Conservation (phyloP, 2,113 vertebrate species). For the Gymnogyps californianus region DNA sequence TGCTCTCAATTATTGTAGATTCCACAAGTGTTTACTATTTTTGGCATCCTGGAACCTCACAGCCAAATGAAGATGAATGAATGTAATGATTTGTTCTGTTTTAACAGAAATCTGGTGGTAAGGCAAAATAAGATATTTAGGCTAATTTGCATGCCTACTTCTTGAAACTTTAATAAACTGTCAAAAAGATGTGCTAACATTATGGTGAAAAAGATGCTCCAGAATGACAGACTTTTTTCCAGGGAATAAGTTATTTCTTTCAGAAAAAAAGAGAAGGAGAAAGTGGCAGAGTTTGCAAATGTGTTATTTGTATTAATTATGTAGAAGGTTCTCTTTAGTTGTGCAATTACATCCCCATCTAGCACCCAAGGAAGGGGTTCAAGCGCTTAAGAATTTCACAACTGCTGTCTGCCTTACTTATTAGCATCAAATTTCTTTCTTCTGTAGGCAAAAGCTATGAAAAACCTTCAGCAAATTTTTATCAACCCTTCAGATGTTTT, state of each 20-base stretch:
- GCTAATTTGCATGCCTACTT: conserved; percentile 42
- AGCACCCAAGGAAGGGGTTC: neutral
- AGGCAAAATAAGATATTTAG: conserved; percentile 67
- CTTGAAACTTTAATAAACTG: conserved; percentile 65
- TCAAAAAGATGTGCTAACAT: conserved; percentile 56
- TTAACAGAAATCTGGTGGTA: conserved; percentile 57
- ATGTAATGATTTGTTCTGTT: conserved; percentile 49
- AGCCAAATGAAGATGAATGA: conserved; percentile 68
- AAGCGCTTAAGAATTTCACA: neutral
- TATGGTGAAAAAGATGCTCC: conserved; percentile 17
- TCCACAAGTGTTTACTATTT: conserved; percentile 69
- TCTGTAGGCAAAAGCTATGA: neutral
- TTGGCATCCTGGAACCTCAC: conserved; percentile 48
- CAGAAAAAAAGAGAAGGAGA: neutral
- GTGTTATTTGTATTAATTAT: conserved; percentile 58
- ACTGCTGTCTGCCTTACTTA: neutral
- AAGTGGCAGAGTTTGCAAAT: conserved; percentile 24
- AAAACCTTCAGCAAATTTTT: neutral
- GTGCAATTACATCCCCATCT: neutral
- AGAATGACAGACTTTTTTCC: conserved; percentile 9
- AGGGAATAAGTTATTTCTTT: conserved; percentile 36
- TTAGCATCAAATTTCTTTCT: neutral
- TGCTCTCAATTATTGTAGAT: conserved; percentile 71
- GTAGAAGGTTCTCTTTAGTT: neutral
- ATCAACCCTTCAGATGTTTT: neutral